A percentile compares a stretch with the other conserved stretches of the same genome.
Evolutionary conservation across 2,113 vertebrate genomes (phyloP).

Genomic region (Amazona vittata): DNA sequence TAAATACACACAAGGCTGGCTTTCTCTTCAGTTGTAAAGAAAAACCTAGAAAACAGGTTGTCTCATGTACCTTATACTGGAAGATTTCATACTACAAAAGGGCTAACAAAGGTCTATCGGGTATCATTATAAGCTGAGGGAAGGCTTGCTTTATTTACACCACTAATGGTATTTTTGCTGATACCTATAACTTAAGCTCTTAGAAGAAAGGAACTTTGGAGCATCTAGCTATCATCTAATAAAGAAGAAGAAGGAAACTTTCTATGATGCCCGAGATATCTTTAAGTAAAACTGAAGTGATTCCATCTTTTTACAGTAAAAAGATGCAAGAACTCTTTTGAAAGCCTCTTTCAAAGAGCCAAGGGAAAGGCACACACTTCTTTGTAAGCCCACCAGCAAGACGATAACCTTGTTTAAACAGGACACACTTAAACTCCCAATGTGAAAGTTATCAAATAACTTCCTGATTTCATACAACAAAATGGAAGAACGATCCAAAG

Average conservation of each 20-base stretch:
- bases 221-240: not conserved
- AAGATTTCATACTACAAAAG: not conserved
- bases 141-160: not conserved
- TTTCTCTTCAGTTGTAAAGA: not conserved
- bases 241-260: not conserved
- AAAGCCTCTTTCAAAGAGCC: not conserved
- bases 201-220: not conserved
- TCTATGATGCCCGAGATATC: not conserved
- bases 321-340: not conserved
- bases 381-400: not conserved
- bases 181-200: not conserved
- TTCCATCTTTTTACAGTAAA: not conserved
- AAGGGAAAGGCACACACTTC: not conserved
- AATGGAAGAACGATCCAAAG: not conserved
- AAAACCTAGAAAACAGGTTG: not conserved
- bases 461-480: not conserved
- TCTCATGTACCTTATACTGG: not conserved
- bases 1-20: not conserved
- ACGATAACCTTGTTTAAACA: not conserved
- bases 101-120: not conserved
- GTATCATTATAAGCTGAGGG: not conserved
- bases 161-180: not conserved
- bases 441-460: not conserved
- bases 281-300: not conserved
- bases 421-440: not conserved